A percentile compares a stretch with the other conserved stretches of the same genome.
Conservation (phyloP, 1,140 invertebrate genomes). For the Octopus bimaculoides region DNA sequence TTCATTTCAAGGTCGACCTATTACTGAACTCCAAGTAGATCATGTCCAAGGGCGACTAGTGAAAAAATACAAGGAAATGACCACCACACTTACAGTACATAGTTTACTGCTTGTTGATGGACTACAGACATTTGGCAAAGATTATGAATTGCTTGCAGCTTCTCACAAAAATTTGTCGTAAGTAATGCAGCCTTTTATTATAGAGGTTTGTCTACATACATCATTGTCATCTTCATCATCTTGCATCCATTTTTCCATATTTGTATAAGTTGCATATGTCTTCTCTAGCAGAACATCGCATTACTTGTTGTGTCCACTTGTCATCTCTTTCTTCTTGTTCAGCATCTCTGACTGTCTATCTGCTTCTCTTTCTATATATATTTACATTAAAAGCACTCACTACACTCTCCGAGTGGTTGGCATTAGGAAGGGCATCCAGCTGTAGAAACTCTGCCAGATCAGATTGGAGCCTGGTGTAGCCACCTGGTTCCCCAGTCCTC, state of each 20-base stretch:
- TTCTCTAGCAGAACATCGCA: not conserved
- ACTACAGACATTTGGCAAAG: constrained; percentile 88
- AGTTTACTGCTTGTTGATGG: constrained; percentile 90
- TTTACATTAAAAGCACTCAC: too few species aligned
- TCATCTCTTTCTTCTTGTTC: too few species aligned
- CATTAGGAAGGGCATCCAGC: too few species aligned
- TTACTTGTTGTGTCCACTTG: too few species aligned
- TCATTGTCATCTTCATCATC: not conserved
- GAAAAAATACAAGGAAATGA: constrained; percentile 70
- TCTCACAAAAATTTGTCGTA: constrained; percentile 91
- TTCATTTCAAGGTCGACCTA: constrained; percentile 67
- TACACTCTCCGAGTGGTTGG: too few species aligned
- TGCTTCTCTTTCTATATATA: too few species aligned
- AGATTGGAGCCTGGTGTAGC: too few species aligned
- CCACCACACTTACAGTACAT: constrained; percentile 82
- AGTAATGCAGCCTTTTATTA: constrained; percentile 18
- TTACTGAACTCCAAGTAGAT: constrained; percentile 80
- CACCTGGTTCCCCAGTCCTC: too few species aligned
- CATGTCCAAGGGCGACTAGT: constrained; percentile 77
- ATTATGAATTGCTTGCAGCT: constrained; percentile 90
- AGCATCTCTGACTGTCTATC: too few species aligned
- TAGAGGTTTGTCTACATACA: too few species aligned
- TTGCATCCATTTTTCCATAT: too few species aligned
- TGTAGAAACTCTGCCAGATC: too few species aligned
- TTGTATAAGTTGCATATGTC: constrained; percentile 3